Evolutionary conservation across 2,797 vertebrate genomes (phyloP), one percentile per base, ranked within the genome.

Genomic region (Brachyalestes nurse): DNA sequence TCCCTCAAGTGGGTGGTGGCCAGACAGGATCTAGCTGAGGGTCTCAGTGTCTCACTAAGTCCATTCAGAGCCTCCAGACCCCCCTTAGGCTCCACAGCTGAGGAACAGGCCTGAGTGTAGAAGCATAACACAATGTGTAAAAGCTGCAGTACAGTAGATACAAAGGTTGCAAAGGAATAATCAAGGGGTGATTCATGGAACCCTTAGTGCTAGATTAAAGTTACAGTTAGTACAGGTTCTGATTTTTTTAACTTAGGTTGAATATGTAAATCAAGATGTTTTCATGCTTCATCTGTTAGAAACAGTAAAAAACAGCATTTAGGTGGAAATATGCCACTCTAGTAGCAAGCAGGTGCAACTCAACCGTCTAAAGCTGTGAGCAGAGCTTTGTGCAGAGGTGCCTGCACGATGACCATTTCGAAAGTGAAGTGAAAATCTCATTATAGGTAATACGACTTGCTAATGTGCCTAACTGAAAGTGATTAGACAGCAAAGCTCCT

Each of bases 81-180:
- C n/a, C 82, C 89, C 1, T 77, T 69, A 5, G 90, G 89, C 38
- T 77, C 85, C 49, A 87, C 88, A 0, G 83, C 83, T 42, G 89
- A 91, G 84, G 93, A 92, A 82, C 91, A 92, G 53, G 89, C 85
- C 96, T 96, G 83, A 75, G 61, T 14, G 34, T 55, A 78, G 17
- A 45, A 45, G 67, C 34, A 71, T 45, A 81, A 47, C 28, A 64
- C 14, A 47, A n/a, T 72, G 1, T 45, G 7, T 80, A n/a, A 23
- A 66, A 53, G 23, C 34, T 66, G 1, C 51, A 72, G n/a, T 28
- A 55, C n/a, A 55, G n/a, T 1, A 1, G 6, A 19, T 47, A 40
- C 51, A 49, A 16, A 16, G 34, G 34, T 4, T 34, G 34, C 34
- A 34, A 34, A 34, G 34, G 2, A 28, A 6, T 61, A 2, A 64